phyloP scores from a whole-genome alignment of 2,113 vertebrate genomes.

The Nerophis lumbriciformis region DNA sequence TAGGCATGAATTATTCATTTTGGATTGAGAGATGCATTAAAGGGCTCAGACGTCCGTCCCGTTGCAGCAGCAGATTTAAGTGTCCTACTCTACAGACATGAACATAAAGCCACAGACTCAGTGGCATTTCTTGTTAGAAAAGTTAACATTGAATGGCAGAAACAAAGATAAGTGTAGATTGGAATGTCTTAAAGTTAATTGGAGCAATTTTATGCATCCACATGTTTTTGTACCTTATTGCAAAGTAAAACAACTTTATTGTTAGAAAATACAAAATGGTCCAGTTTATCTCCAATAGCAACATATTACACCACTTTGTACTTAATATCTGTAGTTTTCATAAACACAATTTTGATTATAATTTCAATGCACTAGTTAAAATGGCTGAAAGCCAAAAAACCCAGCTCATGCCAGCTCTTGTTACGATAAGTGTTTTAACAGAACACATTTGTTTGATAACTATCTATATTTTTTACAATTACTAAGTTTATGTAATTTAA shows the following conservation, averaged over 20 bases:
- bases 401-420: too few relatives aligned
- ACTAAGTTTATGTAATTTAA: too few relatives aligned
- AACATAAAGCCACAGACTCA: conserved; percentile 20
- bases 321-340: too few relatives aligned
- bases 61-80: conserved; percentile 54
- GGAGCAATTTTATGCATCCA: neutral
- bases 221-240: neutral
- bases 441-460: too few relatives aligned
- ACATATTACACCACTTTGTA: too few relatives aligned
- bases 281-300: too few relatives aligned
- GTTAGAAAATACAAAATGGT: too few relatives aligned
- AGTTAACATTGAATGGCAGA: neutral
- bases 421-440: too few relatives aligned
- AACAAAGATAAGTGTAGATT: conserved; percentile 7
- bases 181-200: neutral
- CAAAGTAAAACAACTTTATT: neutral
- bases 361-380: too few relatives aligned
- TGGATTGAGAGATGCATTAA: conserved; percentile 21
- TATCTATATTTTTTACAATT: too few relatives aligned
- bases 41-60: conserved; percentile 28
- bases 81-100: conserved; percentile 42
- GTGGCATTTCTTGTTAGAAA: conserved; percentile 45
- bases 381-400: too few relatives aligned
- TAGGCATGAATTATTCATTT: conserved; percentile 56
- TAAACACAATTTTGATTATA: too few relatives aligned